Evolutionary conservation across 1,140 invertebrate genomes (phyloP), one percentile per base, ranked within the genome.

Genomic region (Drosophila dunni): DNA sequence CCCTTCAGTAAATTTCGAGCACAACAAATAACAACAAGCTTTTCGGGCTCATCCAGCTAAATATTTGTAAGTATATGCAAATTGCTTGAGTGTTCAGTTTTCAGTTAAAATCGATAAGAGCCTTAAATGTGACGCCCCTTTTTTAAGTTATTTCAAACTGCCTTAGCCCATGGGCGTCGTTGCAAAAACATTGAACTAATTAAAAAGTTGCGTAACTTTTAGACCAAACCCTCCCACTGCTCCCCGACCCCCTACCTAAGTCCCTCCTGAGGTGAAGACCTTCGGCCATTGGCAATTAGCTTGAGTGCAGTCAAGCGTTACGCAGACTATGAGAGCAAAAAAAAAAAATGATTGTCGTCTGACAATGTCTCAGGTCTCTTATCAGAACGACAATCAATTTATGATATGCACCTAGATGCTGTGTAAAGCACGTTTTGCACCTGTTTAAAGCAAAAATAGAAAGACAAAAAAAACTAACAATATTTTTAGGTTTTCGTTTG

Each of bases 151-250:
- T 5, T 38, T 17, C 38, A 38, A 66, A 46, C 53, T 66, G 69
- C 40, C 3, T 61, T 42, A n/a, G 64, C 17, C 65, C 40, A 17
- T 29, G 51, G 40, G 8, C 36, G 8, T 34, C 40, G 11, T 44
- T 64, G 68, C 54, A 66, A 65, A 65, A 65, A 78, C 72, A 83
- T 82, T 70, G 80, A 75, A 64, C 80, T 79, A 82, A 83, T 82
- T 82, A 79, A 71, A 64, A 71, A 62, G 40, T 83, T 81, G 78
- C 81, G 66, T 78, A 85, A 75, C 82, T 51, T 34, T 75, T 53
- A 20, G 13, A 51, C 45, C 57, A 42, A 13, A 33, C 57, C 33
- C n/a, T 9, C 7, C 48, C 17, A 20, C 45, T 46, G 9, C 3
- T 46, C 5, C 7, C 45, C 17, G 1, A 2, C 15, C 44, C 13